Conservation (phyloP, 2,888 invertebrate genomes). For the Schrankia costaestrigalis region DNA sequence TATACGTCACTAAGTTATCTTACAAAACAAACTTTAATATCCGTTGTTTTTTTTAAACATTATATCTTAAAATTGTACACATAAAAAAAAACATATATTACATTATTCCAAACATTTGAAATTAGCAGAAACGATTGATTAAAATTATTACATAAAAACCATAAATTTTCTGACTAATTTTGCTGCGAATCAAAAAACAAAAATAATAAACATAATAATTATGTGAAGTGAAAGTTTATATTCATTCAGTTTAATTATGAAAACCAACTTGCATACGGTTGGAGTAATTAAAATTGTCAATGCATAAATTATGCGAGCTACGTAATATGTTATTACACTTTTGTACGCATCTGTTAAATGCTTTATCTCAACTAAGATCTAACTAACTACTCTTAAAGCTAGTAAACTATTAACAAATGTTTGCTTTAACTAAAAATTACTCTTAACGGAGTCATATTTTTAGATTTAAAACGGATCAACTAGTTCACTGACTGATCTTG, state of each 20-base stretch:
- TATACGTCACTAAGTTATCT: too few species aligned
- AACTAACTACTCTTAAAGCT: constrained; percentile 37
- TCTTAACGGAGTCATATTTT: constrained; percentile 27
- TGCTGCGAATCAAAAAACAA: constrained; percentile 19
- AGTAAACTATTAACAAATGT: constrained; percentile 46
- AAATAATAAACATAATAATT: constrained; percentile 38
- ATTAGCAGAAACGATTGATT: too few species aligned
- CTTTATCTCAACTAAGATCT: constrained; percentile 59
- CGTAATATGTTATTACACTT: constrained; percentile 62
- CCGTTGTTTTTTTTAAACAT: too few species aligned
- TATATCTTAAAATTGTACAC: too few species aligned
- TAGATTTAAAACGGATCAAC: constrained; percentile 32
- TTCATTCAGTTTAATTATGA: constrained; percentile 46
- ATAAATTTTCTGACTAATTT: not conserved
- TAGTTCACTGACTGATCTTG: constrained; percentile 26
- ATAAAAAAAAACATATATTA: too few species aligned
- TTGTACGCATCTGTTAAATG: constrained; percentile 60
- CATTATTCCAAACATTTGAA: too few species aligned
- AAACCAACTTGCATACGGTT: constrained; percentile 55
- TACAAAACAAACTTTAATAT: too few species aligned
- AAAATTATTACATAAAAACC: too few species aligned
- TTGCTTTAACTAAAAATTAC: constrained; percentile 44
- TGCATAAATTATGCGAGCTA: constrained; percentile 63
- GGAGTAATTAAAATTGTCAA: constrained; percentile 59
- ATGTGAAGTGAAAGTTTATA: constrained; percentile 38